Percentiles rank a stretch among this genome's conserved stretches.
Evolutionary conservation across 2,113 vertebrate species (phyloP).

Genomic region (Crypturellus undulatus): DNA sequence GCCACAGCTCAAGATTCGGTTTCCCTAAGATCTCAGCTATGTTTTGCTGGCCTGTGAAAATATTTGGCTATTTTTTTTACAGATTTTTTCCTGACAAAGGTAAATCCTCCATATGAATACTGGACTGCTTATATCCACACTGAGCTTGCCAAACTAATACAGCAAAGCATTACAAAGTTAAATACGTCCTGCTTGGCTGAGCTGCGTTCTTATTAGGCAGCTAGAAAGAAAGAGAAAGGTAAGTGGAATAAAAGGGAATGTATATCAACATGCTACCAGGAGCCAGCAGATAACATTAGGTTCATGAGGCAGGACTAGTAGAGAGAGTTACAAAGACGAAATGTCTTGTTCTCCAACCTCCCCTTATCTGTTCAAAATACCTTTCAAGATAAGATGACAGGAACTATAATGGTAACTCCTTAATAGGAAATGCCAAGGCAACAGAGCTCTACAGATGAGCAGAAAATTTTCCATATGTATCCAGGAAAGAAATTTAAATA

Average conservation of each 20-base stretch:
- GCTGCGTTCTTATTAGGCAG: background rate
- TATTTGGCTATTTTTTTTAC: background rate
- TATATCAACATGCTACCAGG: background rate
- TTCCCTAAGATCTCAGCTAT: background rate
- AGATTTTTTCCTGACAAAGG: background rate
- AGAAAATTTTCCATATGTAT: background rate
- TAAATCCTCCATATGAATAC: background rate
- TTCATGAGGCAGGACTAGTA: background rate
- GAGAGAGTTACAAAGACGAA: background rate
- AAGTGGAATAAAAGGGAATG: background rate
- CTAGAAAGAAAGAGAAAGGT: background rate
- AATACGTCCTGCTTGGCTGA: background rate
- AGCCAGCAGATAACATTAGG: constrained; percentile 2
- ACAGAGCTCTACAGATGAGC: background rate
- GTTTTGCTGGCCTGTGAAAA: background rate
- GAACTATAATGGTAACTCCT: background rate
- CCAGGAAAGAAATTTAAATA: background rate
- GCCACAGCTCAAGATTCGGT: background rate
- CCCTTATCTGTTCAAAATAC: background rate
- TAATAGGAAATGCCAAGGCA: background rate
- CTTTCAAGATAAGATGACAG: constrained; percentile 10
- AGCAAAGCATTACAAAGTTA: constrained; percentile 1
- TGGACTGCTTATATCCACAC: background rate
- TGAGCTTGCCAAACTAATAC: background rate
- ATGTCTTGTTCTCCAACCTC: background rate